Evolutionary conservation across 1,140 invertebrate genomes (phyloP).

Genomic region (Drosophila persimilis): DNA sequence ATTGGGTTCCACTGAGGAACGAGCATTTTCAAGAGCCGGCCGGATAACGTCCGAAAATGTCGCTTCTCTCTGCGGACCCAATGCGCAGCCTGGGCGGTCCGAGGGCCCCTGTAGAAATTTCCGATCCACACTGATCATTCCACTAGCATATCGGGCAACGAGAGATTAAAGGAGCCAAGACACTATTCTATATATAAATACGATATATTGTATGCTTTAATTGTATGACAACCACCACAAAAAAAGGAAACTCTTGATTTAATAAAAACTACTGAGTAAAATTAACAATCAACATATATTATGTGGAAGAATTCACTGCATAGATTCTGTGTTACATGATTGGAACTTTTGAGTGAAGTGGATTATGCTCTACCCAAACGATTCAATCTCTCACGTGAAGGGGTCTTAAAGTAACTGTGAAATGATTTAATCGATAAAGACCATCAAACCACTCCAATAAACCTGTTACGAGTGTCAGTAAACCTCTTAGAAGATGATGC

Average conservation of each 20-base stretch:
- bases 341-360: no score
- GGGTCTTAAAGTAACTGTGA: no score
- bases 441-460: no score
- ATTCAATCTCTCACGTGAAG: no score
- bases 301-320: not conserved
- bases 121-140: constrained; percentile 14
- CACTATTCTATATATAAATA: constrained; percentile 47
- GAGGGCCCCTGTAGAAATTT: constrained; percentile 27
- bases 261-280: constrained; percentile 72
- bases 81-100: not conserved
- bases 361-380: no score
- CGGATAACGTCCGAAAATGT: constrained; percentile 47
- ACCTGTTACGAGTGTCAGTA: no score
- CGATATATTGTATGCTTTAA: constrained; percentile 72
- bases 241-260: constrained; percentile 62
- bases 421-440: no score
- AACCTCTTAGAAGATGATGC: no score
- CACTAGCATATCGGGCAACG: constrained; percentile 24
- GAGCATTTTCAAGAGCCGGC: constrained; percentile 53
- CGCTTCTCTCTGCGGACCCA: constrained; percentile 76
- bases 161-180: constrained; percentile 43
- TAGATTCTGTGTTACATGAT: no score
- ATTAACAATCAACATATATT: constrained; percentile 10
- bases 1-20: constrained; percentile 74
- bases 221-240: constrained; percentile 69